Conservation (phyloP, 2,888 invertebrate species). For the Taphrorychus bicolor region DNA sequence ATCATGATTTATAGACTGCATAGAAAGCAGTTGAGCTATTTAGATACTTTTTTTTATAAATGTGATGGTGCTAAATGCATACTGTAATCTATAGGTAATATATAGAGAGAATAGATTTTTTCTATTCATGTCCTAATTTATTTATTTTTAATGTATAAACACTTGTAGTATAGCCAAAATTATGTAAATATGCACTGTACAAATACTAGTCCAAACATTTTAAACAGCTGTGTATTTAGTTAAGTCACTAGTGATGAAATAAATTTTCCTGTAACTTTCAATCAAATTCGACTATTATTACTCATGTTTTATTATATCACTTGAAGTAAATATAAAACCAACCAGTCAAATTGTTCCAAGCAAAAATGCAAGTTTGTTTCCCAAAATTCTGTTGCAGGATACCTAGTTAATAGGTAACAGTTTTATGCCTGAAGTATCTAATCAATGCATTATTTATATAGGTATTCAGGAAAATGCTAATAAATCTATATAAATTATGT, state of each 20-base stretch:
- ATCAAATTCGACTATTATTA: background rate
- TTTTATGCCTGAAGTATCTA: too few relatives aligned
- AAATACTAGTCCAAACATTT: conserved; percentile 45
- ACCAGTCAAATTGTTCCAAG: too few relatives aligned
- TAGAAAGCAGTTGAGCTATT: conserved; percentile 22
- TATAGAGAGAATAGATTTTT: conserved; percentile 45
- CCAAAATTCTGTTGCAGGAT: too few relatives aligned
- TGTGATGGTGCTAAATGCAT: conserved; percentile 58
- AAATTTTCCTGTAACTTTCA: conserved; percentile 14
- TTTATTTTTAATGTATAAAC: conserved; percentile 37
- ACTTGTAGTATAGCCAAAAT: conserved; percentile 25
- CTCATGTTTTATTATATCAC: background rate
- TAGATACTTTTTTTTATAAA: conserved; percentile 47
- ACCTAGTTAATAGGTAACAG: too few relatives aligned
- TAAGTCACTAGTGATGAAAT: conserved; percentile 43
- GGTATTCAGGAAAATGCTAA: too few relatives aligned
- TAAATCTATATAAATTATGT: too few relatives aligned
- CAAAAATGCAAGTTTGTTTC: too few relatives aligned
- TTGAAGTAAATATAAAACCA: background rate
- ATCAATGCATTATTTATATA: too few relatives aligned
- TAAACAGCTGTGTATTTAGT: conserved; percentile 42
- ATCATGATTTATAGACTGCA: conserved; percentile 17
- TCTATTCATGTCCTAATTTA: conserved; percentile 47
- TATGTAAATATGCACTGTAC: conserved; percentile 52
- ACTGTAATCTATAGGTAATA: conserved; percentile 25